These are phyloP conservation scores for Ormyrus labotus DNA, from an alignment of 2,888 invertebrate genomes.

Conservation along the genomic window DNA sequence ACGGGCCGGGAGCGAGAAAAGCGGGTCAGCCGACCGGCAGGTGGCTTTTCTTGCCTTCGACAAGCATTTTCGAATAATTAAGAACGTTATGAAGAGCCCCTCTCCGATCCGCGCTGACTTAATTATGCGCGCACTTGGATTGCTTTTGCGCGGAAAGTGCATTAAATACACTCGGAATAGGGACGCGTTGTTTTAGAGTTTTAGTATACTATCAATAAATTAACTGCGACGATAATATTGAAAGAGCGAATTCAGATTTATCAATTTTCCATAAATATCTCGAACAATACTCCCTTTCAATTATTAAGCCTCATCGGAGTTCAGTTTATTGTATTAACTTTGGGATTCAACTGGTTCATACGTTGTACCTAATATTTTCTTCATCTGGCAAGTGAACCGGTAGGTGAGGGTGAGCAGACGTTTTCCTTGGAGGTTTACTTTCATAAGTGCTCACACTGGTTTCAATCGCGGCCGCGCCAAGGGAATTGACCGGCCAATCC, in stretches of 20 bases:
- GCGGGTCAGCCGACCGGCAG: neutral
- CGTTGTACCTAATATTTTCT: slow-evolving; percentile 5
- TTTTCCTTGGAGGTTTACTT: slow-evolving; percentile 35
- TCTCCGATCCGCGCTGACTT: too few relatives aligned
- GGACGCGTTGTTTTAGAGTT: neutral
- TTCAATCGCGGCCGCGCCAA: slow-evolving; percentile 13
- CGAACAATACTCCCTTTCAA: too few relatives aligned
- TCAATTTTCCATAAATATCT: too few relatives aligned
- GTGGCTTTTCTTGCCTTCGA: neutral
- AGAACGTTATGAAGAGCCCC: neutral
- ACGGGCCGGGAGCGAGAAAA: slow-evolving; percentile 5
- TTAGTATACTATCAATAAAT: neutral
- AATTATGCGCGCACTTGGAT: too few relatives aligned
- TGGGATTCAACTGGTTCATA: too few relatives aligned
- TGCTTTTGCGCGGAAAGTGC: too few relatives aligned
- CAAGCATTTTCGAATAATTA: slow-evolving; percentile 31
- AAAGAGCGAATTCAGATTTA: too few relatives aligned
- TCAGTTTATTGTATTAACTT: too few relatives aligned
- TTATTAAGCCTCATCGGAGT: too few relatives aligned
- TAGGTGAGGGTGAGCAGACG: neutral
- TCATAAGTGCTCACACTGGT: slow-evolving; percentile 23
- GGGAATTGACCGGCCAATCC: slow-evolving; percentile 46
- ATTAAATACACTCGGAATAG: too few relatives aligned
- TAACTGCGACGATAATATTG: too few relatives aligned
- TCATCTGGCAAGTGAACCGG: slow-evolving; percentile 3